Percentiles rank a stretch among this genome's conserved stretches.
Evolutionary conservation across 1,140 invertebrate genomes (phyloP).

Genomic region (Pectinophora gossypiella): DNA sequence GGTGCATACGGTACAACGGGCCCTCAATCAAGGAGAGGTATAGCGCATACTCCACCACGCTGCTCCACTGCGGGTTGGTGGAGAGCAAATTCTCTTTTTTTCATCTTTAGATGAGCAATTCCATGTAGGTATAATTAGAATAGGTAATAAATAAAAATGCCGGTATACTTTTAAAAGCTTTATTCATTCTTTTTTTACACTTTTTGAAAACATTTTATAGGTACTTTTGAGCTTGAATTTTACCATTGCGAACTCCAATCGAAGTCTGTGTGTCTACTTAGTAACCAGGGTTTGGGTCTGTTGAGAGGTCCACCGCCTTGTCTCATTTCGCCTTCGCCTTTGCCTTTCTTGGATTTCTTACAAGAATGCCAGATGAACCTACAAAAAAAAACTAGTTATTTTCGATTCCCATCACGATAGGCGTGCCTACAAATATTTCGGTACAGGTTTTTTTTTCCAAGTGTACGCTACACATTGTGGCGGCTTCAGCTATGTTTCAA

Average conservation of each 20-base stretch:
- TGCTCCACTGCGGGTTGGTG: too few species aligned
- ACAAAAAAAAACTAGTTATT: slow-evolving; percentile 14
- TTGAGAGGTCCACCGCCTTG: slow-evolving; percentile 50
- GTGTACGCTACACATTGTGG: too few species aligned
- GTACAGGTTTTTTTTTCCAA: too few species aligned
- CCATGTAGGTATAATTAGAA: not conserved
- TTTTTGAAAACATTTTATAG: not conserved
- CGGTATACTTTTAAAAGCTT: not conserved
- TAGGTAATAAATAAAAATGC: not conserved
- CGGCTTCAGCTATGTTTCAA: too few species aligned
- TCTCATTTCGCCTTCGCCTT: slow-evolving; percentile 30
- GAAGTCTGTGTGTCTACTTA: slow-evolving; percentile 62
- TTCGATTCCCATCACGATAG: too few species aligned
- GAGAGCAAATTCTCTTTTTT: too few species aligned
- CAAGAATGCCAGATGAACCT: slow-evolving; percentile 67
- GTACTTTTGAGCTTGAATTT: not conserved
- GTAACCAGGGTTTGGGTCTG: slow-evolving; percentile 62
- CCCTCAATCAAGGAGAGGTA: too few species aligned
- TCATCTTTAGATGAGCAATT: not conserved
- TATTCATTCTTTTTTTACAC: not conserved
- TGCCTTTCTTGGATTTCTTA: slow-evolving; percentile 39
- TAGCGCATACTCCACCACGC: too few species aligned
- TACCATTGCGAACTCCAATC: slow-evolving; percentile 64
- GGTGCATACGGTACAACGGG: too few species aligned
- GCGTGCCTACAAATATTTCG: too few species aligned